phyloP scores from a whole-genome alignment of 2,113 vertebrate species.

The Ibidorhyncha struthersii region DNA sequence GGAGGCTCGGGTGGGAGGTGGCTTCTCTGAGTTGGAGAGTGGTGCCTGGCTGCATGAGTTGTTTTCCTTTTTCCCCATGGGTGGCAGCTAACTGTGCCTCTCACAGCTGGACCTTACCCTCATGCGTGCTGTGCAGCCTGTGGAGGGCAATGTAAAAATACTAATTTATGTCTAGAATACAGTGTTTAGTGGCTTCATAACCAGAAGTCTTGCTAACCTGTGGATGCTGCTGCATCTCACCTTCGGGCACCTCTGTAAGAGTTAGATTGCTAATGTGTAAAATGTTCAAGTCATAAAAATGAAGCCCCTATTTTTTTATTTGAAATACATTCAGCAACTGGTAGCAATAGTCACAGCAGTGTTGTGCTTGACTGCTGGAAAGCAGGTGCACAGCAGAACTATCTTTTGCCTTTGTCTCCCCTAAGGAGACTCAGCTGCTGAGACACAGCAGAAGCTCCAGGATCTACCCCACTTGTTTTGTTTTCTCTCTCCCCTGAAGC shows the following conservation, averaged over 20 bases:
- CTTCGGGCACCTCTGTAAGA: background rate
- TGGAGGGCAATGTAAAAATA: background rate
- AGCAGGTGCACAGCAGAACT: background rate
- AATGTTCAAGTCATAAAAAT: background rate
- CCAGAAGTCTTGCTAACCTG: background rate
- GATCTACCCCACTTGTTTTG: background rate
- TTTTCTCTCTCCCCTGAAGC: background rate
- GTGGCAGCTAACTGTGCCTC: background rate
- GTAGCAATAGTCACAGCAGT: accelerated
- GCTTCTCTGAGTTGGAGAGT: background rate
- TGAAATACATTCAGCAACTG: background rate
- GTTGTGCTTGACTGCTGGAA: background rate
- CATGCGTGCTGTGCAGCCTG: background rate
- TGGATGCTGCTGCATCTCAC: background rate
- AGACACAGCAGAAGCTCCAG: background rate
- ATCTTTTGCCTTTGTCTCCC: background rate
- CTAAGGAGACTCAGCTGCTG: background rate
- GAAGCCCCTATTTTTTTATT: background rate
- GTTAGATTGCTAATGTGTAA: background rate
- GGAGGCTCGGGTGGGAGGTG: background rate
- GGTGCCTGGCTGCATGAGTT: background rate
- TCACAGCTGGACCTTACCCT: background rate
- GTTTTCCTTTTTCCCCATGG: background rate
- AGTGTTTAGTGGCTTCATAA: background rate
- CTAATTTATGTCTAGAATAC: background rate